These are phyloP conservation scores for Morus bassanus DNA, from an alignment of 2,797 vertebrate species.

Conservation along the genomic window DNA sequence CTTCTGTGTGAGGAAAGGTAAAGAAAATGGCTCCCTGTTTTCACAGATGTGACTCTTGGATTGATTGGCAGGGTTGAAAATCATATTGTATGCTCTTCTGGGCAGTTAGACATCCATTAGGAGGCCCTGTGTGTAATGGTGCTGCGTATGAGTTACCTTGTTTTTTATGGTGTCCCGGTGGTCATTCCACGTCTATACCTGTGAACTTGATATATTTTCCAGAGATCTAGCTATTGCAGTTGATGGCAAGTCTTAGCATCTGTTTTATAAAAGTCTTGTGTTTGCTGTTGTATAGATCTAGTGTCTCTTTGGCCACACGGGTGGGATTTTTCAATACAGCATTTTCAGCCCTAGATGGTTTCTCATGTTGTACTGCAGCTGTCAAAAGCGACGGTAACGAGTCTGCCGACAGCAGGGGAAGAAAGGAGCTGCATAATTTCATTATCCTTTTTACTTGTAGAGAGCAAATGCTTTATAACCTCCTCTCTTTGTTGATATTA, in stretches of 20 bases:
- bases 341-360: not conserved
- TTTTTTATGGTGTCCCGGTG: not conserved
- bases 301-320: not conserved
- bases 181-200: not conserved
- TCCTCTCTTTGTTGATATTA: not conserved
- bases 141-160: not conserved
- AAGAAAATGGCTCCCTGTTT: not conserved
- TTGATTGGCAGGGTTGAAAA: constrained; percentile 16
- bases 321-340: not conserved
- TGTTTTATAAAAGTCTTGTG: not conserved
- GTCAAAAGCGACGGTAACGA: not conserved
- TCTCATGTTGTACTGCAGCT: not conserved
- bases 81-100: not conserved
- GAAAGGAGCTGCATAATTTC: not conserved
- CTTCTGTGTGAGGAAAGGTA: not conserved
- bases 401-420: not conserved
- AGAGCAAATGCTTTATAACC: not conserved
- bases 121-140: not conserved
- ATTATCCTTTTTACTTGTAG: not conserved
- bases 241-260: not conserved
- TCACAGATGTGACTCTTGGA: not conserved
- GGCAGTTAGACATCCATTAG: not conserved
- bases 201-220: not conserved
- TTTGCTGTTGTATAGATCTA: not conserved
- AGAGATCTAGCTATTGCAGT: not conserved